These are phyloP conservation scores for Nesoenas mayeri DNA, from an alignment of 2,113 vertebrate species.

Conservation along the genomic window DNA sequence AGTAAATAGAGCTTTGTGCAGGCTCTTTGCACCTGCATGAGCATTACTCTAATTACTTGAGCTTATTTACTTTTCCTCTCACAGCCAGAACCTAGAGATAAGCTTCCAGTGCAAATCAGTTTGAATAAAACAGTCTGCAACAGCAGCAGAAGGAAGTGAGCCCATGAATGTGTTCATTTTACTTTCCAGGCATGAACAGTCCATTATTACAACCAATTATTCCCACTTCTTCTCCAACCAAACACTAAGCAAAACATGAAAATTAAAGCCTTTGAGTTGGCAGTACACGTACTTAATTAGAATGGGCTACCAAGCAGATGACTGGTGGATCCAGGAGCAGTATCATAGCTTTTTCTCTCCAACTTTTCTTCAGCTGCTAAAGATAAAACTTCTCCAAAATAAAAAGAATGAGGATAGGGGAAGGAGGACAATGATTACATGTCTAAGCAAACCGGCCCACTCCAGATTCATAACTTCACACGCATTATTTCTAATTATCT, in stretches of 20 bases:
- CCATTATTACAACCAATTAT: constrained; percentile 34
- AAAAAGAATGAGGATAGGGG: background rate
- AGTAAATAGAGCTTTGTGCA: constrained; percentile 23
- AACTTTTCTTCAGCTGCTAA: background rate
- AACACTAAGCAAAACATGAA: constrained; percentile 22
- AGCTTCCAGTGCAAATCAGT: constrained; percentile 33
- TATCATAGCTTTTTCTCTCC: background rate
- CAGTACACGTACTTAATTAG: background rate
- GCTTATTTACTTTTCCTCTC: constrained; percentile 49
- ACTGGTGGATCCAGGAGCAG: background rate
- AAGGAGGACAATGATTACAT: too few species aligned
- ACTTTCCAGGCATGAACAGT: constrained; percentile 23
- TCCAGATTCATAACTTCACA: background rate
- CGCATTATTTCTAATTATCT: background rate
- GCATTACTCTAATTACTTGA: constrained; percentile 34
- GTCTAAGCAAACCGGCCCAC: background rate
- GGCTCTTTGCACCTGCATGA: constrained; percentile 49
- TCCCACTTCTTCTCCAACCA: constrained; percentile 30
- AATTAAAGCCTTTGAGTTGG: background rate
- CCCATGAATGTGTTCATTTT: constrained; percentile 24
- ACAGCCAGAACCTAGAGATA: constrained; percentile 43
- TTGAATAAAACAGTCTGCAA: constrained; percentile 4
- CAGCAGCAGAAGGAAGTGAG: constrained; percentile 25
- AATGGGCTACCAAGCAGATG: background rate
- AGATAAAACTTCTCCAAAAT: background rate